A percentile compares a stretch with the other conserved stretches of the same genome.
phyloP scores from a whole-genome alignment of 2,113 vertebrate genomes.

The Chloebia gouldiae region DNA sequence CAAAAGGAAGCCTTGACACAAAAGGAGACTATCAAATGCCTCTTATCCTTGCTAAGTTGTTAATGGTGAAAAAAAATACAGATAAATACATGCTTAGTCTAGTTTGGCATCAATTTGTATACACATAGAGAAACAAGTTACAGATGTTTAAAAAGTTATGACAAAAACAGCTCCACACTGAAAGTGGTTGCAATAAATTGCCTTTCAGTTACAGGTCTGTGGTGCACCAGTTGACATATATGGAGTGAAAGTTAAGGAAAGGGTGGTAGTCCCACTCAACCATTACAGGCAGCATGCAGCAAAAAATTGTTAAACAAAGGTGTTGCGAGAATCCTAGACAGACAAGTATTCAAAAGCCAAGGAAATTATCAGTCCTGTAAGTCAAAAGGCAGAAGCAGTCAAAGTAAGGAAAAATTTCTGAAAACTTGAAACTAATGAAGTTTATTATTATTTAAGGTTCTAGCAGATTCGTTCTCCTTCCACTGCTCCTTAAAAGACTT shows the following conservation, averaged over 20 bases:
- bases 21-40: neutral
- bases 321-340: neutral
- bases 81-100: neutral
- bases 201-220: neutral
- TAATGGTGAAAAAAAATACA: neutral
- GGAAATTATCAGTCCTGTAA: neutral
- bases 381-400: neutral
- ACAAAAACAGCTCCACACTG: neutral
- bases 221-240: neutral
- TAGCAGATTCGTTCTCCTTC: neutral
- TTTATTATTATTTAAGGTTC: neutral
- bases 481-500: neutral
- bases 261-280: neutral
- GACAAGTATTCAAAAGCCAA: neutral
- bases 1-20: neutral
- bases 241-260: neutral
- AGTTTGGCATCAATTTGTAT: neutral
- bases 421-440: neutral
- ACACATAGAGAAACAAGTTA: neutral
- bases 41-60: neutral
- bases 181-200: neutral
- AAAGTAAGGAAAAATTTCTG: neutral
- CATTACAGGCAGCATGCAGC: neutral
- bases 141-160: neutral
- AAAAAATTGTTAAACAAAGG: neutral